phyloP scores from a whole-genome alignment of 1,140 invertebrate genomes.

The Chymomyza costata region DNA sequence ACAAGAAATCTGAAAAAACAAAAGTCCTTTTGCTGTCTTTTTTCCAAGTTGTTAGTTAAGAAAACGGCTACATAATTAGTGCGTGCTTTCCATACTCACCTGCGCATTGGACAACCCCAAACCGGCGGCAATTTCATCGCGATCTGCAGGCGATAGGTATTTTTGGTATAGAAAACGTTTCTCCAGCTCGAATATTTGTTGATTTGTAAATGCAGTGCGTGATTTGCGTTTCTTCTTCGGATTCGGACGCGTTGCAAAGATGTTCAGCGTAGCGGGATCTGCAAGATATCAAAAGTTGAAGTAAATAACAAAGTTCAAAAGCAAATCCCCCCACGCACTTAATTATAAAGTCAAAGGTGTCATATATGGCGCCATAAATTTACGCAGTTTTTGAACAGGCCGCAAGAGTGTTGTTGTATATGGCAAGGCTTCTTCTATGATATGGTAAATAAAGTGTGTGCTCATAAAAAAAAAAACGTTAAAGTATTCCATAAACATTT shows the following conservation, averaged over 20 bases:
- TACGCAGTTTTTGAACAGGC: no score
- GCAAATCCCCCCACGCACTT: conserved; percentile 1
- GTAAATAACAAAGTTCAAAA: conserved; percentile 7
- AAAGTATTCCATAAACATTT: no score
- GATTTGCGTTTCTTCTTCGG: conserved; percentile 99
- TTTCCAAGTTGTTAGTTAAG: not conserved
- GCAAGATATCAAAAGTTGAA: conserved; percentile 21
- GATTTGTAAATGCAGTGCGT: conserved; percentile 98
- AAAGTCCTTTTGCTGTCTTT: no score
- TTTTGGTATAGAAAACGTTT: conserved; percentile 98
- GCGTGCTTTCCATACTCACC: conserved; percentile 76
- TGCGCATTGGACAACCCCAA: conserved; percentile 96
- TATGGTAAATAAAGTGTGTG: not conserved
- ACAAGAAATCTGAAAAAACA: no score
- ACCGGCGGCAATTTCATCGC: conserved; percentile 95
- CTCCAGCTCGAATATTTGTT: conserved; percentile 98
- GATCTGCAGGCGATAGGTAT: conserved; percentile 96
- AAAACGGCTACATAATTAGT: not conserved
- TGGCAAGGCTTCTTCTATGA: not conserved
- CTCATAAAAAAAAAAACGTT: no score
- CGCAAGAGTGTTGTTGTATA: not conserved
- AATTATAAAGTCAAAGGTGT: conserved; percentile 11
- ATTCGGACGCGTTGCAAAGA: conserved; percentile 94
- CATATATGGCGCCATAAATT: conserved; percentile 16
- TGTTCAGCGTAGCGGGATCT: conserved; percentile 81